Base-by-base conservation (phyloP, 2,888 invertebrate genomes). In the Cephus nigrinus region DNA sequence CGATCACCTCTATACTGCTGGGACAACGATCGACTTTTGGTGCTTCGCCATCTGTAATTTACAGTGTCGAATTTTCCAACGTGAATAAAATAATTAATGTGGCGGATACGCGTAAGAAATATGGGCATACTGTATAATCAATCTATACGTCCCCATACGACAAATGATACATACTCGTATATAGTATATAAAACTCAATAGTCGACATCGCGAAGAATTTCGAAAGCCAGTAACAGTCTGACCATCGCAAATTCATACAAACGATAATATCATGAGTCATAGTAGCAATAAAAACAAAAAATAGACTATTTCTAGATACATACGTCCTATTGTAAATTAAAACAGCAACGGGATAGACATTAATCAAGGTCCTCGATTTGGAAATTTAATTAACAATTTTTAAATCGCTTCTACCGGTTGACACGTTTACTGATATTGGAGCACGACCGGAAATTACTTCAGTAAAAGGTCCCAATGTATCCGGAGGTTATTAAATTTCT, bases 1-100 rank as follows among this genome's bases (percentile, higher is more conserved):
- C 91, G 3, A 87, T 90, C 5, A 89, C 86, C 76, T 87, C 85
- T 68, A 92, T 90, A 82, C 91, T 86, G 68, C 91, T 89, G 33
- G 93, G 93, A 83, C 93, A 93, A 81, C 92, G 90, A 76, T 91
- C 88, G 36, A 93, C 92, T 84, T 90, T 89, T 4, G 93, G 93
- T 23, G 92, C 90, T 80, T 93, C 92, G 12, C 92, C 92, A 82
- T 92, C 93, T 92, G 83, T 23, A 55, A 55, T 55, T 55, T 55
- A 40, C 15, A 2, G 55, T 55, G 55, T 55, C 23, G 23, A 23
- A 23, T 15, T 55, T 55, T 55, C 9, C 55, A 55, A 55, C 2
- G 55, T 55, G 23, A 55, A 55, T 55, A 9, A 9, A 55, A 55
- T 55, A 55, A 55, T 55, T 55, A 23, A 55, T 9, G 5, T 55